phyloP scores from a whole-genome alignment of 2,888 invertebrate genomes.

The Hydroisotoma schaefferi region DNA sequence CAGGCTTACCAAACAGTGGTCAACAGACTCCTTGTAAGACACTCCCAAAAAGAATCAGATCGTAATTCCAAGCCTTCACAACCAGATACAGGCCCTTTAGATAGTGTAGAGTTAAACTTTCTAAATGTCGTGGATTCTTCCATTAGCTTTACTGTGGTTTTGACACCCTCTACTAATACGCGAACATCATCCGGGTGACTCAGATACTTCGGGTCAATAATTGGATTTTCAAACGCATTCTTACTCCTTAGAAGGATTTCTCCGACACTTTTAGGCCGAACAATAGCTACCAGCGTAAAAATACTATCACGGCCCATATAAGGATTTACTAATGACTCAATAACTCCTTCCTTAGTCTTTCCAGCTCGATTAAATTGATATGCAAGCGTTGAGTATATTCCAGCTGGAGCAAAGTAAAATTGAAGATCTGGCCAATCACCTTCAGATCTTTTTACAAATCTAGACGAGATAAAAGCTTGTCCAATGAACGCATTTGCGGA shows the following conservation, averaged over 20 bases:
- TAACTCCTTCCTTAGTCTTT: conserved; percentile 17
- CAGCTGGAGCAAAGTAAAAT: conserved; percentile 25
- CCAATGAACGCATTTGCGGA: conserved; percentile 20
- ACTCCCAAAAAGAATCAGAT: conserved; percentile 35
- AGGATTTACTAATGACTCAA: conserved; percentile 16
- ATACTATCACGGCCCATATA: conserved; percentile 30
- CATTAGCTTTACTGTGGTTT: conserved; percentile 14
- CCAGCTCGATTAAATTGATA: conserved; percentile 17
- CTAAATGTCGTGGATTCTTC: conserved; percentile 24
- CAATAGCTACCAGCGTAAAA: conserved; percentile 20
- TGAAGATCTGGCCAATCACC: conserved; percentile 44
- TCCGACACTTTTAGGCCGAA: conserved; percentile 28
- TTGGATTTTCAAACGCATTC: conserved; percentile 24
- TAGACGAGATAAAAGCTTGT: conserved; percentile 28
- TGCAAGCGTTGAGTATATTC: conserved; percentile 19
- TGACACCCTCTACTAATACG: conserved; percentile 27
- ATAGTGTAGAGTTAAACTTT: conserved; percentile 21
- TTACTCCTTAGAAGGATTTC: conserved; percentile 26
- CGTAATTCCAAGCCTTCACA: conserved; percentile 24
- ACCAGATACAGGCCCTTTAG: conserved; percentile 22
- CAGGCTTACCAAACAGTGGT: conserved; percentile 4
- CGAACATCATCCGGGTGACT: conserved; percentile 28
- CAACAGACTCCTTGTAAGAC: conserved; percentile 3
- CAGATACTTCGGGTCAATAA: conserved; percentile 37
- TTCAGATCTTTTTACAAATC: conserved; percentile 18